Evolutionary conservation across 2,113 vertebrate species (phyloP), one percentile per base, ranked within the genome.

Genomic region (Brachionichthys hirsutus): DNA sequence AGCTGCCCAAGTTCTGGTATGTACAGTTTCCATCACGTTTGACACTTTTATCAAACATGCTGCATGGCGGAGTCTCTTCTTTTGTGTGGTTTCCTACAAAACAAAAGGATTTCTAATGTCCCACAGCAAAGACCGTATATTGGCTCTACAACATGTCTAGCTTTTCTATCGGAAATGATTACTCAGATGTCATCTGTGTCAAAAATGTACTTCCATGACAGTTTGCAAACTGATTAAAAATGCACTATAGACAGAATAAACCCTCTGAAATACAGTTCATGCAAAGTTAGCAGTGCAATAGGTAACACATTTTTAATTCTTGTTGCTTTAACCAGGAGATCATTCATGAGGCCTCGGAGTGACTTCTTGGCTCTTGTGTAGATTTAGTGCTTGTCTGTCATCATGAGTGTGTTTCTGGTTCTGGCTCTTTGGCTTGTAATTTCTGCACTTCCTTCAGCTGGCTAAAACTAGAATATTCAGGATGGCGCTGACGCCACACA

Each of bases 1-100:
- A 45, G 63, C 59, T 15, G 19, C 48, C 18, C n/a, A 2, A 18
- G 5, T 4, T 58, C 63, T 53, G 83, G 84, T 85, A 82, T 51
- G 87, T 81, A 56, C 70, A 11, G 19, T 38, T 66, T 73, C 59
- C n/a, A 11, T 15, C 1, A 5, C 24, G 0, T 57, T 40, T 67
- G 16, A 40, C 30, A 22, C 55, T 13, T 52, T n/a, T 48, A 36
- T 54, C 15, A 36, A 46, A 54, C 19, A 1, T 54, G 22, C 44
- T 46, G 41, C 43, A 43, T 71, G 40, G 14, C 10, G 15, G 20
- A 2, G n/a, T 9, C 24, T 9, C 45, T 42, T 20, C 61, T 64
- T 4, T 14, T 16, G 36, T n/a, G 15, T 3, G 4, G 46, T 54
- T 66, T 56, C 7, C 43, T 40, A 15, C 24, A 34, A 36, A 36